phyloP scores from a whole-genome alignment of 2,797 vertebrate species.

The Phoxinus dragarum region DNA sequence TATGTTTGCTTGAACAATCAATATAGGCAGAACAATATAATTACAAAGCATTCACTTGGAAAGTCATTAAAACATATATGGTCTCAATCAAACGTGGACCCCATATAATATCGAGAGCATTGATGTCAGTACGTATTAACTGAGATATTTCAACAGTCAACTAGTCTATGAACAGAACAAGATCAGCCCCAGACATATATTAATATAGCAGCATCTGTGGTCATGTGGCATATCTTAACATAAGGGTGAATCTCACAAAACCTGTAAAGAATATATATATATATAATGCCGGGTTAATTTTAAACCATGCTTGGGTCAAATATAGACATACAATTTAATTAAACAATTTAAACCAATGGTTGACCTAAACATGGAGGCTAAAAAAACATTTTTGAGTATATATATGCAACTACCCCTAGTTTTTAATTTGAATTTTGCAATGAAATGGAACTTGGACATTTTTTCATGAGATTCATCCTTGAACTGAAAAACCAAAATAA shows the following conservation, averaged over 20 bases:
- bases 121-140: slow-evolving; percentile 9
- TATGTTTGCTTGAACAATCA: slow-evolving; percentile 31
- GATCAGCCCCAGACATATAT: slow-evolving; percentile 34
- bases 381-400: no score
- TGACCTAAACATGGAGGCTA: no score
- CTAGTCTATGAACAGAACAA: slow-evolving; percentile 41
- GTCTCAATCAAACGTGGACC: slow-evolving; percentile 39
- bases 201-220: slow-evolving; percentile 56
- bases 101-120: slow-evolving; percentile 43
- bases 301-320: no score
- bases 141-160: slow-evolving; percentile 34
- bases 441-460: background rate
- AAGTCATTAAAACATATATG: slow-evolving; percentile 40
- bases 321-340: no score
- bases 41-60: slow-evolving; percentile 49
- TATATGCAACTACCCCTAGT: background rate
- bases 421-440: background rate
- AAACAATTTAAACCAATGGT: no score
- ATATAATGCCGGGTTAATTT: no score
- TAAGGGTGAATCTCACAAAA: slow-evolving; percentile 5
- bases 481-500: background rate
- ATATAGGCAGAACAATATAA: slow-evolving; percentile 46
- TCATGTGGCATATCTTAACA: slow-evolving; percentile 15
- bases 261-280: no score
- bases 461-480: background rate